Conservation (phyloP, 2,797 vertebrate species). For the Sphaeramia orbicularis region DNA sequence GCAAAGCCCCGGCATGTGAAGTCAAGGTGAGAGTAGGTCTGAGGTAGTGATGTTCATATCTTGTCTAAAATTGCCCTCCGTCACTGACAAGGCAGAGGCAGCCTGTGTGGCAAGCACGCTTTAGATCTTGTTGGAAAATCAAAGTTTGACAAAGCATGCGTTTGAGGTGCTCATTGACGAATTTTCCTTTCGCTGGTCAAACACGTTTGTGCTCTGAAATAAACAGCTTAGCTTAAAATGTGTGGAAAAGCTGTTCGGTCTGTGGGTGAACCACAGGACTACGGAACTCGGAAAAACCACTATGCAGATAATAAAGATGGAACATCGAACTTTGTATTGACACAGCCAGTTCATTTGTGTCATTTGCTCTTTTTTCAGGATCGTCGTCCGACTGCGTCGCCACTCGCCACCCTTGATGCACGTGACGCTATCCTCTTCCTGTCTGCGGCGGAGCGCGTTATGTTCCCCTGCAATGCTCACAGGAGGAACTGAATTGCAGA, state of each 20-base stretch:
- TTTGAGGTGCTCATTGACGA: background rate
- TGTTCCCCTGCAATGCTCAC: slow-evolving; percentile 82
- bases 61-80: slow-evolving; percentile 27
- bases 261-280: slow-evolving; percentile 7
- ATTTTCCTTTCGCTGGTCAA: slow-evolving; percentile 10
- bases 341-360: slow-evolving; percentile 80
- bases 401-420: slow-evolving; percentile 83
- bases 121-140: slow-evolving; percentile 6
- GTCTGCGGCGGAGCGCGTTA: slow-evolving; percentile 87
- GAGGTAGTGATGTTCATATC: slow-evolving; percentile 43
- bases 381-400: slow-evolving; percentile 82
- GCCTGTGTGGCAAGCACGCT: slow-evolving; percentile 25
- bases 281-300: slow-evolving; percentile 13
- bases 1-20: slow-evolving; percentile 69
- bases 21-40: slow-evolving; percentile 84
- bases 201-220: slow-evolving; percentile 19
- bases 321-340: slow-evolving; percentile 54
- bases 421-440: slow-evolving; percentile 81
- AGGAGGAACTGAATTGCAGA: slow-evolving; percentile 82
- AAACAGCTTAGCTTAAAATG: slow-evolving; percentile 4
- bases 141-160: slow-evolving; percentile 28
- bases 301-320: slow-evolving; percentile 19
- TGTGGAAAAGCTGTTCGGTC: slow-evolving; percentile 13
- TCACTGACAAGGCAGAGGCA: slow-evolving; percentile 44
- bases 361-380: slow-evolving; percentile 88